phyloP scores from a whole-genome alignment of 2,113 vertebrate genomes.

The Nanorana parkeri region DNA sequence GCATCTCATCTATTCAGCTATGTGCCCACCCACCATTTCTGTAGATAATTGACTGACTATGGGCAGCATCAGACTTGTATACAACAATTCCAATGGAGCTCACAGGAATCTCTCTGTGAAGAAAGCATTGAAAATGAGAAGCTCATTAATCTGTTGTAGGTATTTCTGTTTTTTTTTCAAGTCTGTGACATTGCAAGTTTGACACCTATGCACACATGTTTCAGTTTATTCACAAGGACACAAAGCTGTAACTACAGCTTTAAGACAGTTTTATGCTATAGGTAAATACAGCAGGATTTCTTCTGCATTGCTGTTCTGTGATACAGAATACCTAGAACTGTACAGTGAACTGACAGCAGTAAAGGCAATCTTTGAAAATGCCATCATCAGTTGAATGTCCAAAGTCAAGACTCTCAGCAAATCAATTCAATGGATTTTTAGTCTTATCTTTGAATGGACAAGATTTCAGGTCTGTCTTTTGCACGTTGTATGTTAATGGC shows the following conservation, averaged over 20 bases:
- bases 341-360: neutral
- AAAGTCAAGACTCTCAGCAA: neutral
- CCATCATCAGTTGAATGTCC: neutral
- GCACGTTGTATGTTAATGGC: slow-evolving; percentile 31
- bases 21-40: too few species aligned
- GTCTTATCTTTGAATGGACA: neutral
- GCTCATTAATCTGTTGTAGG: too few species aligned
- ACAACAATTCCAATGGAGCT: too few species aligned
- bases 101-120: too few species aligned
- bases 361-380: neutral
- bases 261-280: neutral
- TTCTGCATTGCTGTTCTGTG: neutral
- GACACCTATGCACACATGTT: neutral
- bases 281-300: neutral
- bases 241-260: neutral
- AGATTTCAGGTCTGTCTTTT: neutral
- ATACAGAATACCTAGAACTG: neutral
- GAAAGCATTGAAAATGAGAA: too few species aligned
- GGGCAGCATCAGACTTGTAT: too few species aligned
- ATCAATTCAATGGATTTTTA: slow-evolving; percentile 3
- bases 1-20: too few species aligned
- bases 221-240: neutral
- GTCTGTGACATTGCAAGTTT: neutral
- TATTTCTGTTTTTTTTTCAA: too few species aligned
- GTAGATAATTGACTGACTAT: too few species aligned